phyloP scores from a whole-genome alignment of 2,797 vertebrate species.

The Dryobates pubescens region DNA sequence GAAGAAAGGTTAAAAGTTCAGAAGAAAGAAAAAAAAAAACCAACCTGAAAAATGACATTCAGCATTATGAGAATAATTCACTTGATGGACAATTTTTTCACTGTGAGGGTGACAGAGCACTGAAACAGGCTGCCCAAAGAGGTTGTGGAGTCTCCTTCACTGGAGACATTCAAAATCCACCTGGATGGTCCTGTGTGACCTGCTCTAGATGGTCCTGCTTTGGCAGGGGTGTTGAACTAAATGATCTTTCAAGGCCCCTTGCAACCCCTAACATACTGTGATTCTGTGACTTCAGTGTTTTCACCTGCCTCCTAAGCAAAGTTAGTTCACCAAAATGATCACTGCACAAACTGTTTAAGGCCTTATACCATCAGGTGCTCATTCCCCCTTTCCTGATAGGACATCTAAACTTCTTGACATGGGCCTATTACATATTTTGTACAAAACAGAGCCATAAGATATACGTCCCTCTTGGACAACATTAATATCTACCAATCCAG shows the following conservation, averaged over 20 bases:
- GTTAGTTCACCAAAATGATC: neutral
- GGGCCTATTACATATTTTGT: fast-evolving
- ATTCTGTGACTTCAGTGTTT: neutral
- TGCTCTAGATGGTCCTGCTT: too few species aligned
- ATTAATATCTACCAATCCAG: neutral
- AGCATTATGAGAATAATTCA: neutral
- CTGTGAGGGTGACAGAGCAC: too few species aligned
- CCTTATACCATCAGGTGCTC: neutral
- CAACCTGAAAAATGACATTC: neutral
- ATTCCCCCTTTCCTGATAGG: neutral
- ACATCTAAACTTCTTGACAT: neutral
- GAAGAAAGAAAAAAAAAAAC: neutral
- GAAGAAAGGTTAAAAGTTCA: neutral
- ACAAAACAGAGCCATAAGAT: neutral
- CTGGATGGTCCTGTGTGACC: too few species aligned
- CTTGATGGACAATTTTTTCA: neutral
- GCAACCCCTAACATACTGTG: too few species aligned
- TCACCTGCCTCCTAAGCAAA: neutral
- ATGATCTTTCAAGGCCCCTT: too few species aligned
- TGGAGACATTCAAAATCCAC: too few species aligned
- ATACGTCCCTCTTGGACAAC: neutral
- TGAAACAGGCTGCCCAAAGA: too few species aligned
- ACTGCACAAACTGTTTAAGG: neutral
- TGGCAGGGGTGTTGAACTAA: too few species aligned
- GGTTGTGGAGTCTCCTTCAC: too few species aligned